phyloP scores from a whole-genome alignment of 1,140 invertebrate genomes.

The Saxidomus purpurata region DNA sequence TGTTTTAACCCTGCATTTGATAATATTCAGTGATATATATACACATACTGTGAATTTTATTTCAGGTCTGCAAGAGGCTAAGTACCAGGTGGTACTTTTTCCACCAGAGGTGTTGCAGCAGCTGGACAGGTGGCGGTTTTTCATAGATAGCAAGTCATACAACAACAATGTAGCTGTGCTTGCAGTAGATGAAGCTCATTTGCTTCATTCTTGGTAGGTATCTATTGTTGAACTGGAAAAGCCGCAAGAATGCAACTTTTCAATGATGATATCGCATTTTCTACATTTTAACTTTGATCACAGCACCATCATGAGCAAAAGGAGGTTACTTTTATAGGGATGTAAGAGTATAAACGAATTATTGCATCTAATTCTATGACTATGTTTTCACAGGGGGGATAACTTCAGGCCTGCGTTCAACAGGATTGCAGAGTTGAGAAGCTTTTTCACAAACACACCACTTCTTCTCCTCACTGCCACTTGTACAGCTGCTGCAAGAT shows the following conservation, averaged over 20 bases:
- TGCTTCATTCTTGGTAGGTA: no score
- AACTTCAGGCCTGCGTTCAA: neutral
- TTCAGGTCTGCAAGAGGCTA: neutral
- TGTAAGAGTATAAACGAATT: no score
- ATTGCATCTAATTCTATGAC: no score
- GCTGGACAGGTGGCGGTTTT: neutral
- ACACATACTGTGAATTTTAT: no score
- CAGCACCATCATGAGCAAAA: no score
- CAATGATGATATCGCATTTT: no score
- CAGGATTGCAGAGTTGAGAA: neutral
- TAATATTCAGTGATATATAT: no score
- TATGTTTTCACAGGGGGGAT: neutral
- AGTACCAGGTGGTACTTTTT: neutral
- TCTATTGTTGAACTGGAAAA: neutral
- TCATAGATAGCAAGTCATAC: neutral
- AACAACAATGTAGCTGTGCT: neutral
- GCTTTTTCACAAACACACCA: neutral
- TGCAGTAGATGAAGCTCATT: no score
- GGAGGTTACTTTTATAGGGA: no score
- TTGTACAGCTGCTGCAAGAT: neutral
- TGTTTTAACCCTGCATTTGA: no score
- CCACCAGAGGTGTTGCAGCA: neutral
- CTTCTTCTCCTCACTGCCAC: neutral
- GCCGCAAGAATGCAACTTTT: neutral
- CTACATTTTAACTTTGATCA: no score